Conservation (phyloP, 2,797 vertebrate species). For the Capromys pilorides region DNA sequence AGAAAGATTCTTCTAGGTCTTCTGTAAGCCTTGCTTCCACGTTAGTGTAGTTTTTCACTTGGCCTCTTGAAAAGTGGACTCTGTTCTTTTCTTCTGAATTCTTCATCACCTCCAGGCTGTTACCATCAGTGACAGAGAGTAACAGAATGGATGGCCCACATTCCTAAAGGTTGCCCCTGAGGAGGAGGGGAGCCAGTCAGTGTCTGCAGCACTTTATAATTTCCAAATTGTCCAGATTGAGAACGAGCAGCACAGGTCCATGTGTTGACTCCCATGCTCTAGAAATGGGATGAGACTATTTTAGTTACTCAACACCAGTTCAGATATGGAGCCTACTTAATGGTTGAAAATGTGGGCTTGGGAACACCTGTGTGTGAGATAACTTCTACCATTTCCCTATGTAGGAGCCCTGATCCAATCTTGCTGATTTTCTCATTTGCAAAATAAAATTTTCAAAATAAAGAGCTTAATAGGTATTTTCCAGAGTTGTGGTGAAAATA, state of each 20-base stretch:
- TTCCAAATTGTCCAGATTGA: neutral
- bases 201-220: neutral
- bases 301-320: neutral
- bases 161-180: neutral
- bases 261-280: neutral
- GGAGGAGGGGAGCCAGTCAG: neutral
- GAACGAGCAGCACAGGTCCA: neutral
- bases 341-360: slow-evolving; percentile 12
- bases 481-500: neutral
- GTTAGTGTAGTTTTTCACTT: neutral
- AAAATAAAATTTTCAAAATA: slow-evolving; percentile 34
- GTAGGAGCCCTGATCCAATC: neutral
- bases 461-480: slow-evolving; percentile 16
- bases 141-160: neutral
- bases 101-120: neutral
- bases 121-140: neutral
- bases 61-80: neutral
- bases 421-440: slow-evolving; percentile 1
- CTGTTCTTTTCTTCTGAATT: neutral
- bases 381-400: neutral
- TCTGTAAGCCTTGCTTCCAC: neutral
- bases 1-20: slow-evolving; percentile 5
- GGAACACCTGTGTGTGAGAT: neutral
- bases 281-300: neutral
- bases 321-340: neutral